These are phyloP conservation scores for Leptodactylus fuscus DNA, from an alignment of 2,113 vertebrate species.

Conservation along the genomic window DNA sequence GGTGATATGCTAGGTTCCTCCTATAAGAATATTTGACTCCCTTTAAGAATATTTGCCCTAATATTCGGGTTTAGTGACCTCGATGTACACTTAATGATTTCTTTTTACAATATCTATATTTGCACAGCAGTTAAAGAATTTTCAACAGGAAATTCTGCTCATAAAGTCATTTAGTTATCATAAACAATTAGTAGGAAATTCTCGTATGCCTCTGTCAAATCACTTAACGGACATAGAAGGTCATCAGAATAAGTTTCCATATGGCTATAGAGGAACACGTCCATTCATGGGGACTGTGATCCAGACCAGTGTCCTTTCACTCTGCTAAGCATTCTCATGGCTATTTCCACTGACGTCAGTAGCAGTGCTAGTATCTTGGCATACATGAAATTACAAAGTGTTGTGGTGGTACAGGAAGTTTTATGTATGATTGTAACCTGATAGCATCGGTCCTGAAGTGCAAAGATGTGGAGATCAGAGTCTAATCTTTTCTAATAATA, in stretches of 20 bases:
- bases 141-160: background rate
- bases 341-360: slow-evolving; percentile 49
- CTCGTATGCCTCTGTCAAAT: background rate
- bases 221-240: slow-evolving; percentile 11
- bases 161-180: slow-evolving; percentile 15
- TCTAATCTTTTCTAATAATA: no score
- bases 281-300: slow-evolving; percentile 24
- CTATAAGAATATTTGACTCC: no score
- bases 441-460: background rate
- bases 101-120: background rate
- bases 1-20: no score
- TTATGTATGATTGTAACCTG: background rate
- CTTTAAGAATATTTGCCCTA: no score
- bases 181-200: background rate
- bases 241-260: slow-evolving; percentile 18
- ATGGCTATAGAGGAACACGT: background rate
- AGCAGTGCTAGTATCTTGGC: slow-evolving; percentile 27
- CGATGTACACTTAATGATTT: background rate
- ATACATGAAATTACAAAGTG: slow-evolving; percentile 15
- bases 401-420: background rate
- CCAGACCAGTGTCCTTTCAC: slow-evolving; percentile 20
- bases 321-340: background rate
- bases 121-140: background rate
- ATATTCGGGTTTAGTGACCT: background rate
- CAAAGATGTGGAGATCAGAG: no score